Evolutionary conservation across 2,797 vertebrate genomes (phyloP), one percentile per base, ranked within the genome.

Genomic region (Enteromius unitaeniatus): DNA sequence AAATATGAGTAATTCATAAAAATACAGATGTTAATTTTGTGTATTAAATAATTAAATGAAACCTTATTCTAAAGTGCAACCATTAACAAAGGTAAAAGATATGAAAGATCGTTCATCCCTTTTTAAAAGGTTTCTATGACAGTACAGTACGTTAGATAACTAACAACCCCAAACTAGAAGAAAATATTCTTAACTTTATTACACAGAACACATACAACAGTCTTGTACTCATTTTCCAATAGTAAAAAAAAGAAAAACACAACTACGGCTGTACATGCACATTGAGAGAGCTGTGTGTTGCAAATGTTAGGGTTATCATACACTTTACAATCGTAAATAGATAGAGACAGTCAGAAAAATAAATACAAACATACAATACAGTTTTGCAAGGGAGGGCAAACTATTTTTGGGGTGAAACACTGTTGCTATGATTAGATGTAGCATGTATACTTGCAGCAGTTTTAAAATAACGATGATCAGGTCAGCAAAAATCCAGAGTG

Each of bases 221-320:
- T 85, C 78, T 69, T 86, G 67, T 73, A 73, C 95, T 95, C 94
- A 94, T 94, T 93, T 93, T 93, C 94, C 95, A 95, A 95, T 96
- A 95, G 94, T 96, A 96, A 96, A 96, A 92, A 80, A 77, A 85
- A 83, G 60, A 83, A 80, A 83, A 86, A 95, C 95, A 96, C 95
- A 96, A 94, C 95, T 95, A 95, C 94, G 93, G 95, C 95, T 95
- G 94, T 95, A 96, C 96, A 96, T 96, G 96, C 96, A 96, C 87
- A 89, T 84, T 80, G 82, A 86, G 58, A 78, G 83, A 74, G 82
- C 55, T 75, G 78, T 84, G 81, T 86, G 69, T 86, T 51, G 78
- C 79, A 84, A 73, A 81, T 68, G 75, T 84, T 78, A 78, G 49
- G 65, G 51, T 83, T n/a, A 78, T 83, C 53, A 69, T 83, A 70